Evolutionary conservation across 2,113 vertebrate species (phyloP), one percentile per base, ranked within the genome.

Genomic region (Antennarius striatus): DNA sequence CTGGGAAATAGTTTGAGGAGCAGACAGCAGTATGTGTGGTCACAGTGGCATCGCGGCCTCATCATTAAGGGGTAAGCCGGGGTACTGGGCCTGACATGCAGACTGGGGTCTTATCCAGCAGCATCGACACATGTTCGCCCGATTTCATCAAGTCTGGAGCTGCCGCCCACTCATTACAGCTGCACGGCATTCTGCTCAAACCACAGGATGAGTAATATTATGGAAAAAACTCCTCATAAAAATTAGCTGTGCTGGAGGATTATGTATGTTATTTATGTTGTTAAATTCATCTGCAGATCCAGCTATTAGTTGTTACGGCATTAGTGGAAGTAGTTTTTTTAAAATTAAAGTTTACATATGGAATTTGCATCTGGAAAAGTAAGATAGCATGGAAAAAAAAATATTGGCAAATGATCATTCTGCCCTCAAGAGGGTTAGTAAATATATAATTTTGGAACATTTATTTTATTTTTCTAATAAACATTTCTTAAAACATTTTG

Each of bases 1-100:
- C 91, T 93, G 93, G 84, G 77, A 88, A 91, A 91, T 15, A 69
- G 74, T 91, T 92, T 86, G 81, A 53, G 79, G 59, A 82, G 77
- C 84, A 86, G 79, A 68, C 77, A 57, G 77, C 84, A 53, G 76
- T 78, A 82, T 82, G 88, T 88, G 90, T 86, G 90, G 85, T 89
- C 89, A 91, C 75, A 72, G 70, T 82, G 80, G 80, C 86, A 81
- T 76, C 65, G 53, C 36, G 67, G 88, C 81, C 84, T 85, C 86
- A 76, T 86, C 83, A 89, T 77, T 60, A 64, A 63, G 73, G 83
- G 85, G 55, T 4, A 5, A 36, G 32, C 32, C 52, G 68, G 82
- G 77, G 83, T 69, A 77, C 53, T 30, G 70, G 56, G 61, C 71
- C 72, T 73, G 79, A 78, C 79, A 69, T 80, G 66, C 67, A 76